Evolutionary conservation across 2,113 vertebrate genomes (phyloP).

Genomic region (Phrynosoma blainvillii): DNA sequence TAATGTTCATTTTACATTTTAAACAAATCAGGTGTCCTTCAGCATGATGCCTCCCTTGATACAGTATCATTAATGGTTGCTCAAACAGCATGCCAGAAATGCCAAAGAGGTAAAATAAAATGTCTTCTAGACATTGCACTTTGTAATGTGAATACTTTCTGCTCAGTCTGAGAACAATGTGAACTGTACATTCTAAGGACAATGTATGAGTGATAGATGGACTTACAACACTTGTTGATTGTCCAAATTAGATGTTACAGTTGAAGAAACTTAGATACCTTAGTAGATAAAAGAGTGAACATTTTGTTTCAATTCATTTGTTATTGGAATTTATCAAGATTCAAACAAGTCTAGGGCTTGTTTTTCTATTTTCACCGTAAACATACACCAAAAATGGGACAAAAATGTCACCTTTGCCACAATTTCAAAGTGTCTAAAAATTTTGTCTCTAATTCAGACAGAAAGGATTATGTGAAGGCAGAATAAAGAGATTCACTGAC

Average conservation of each 20-base stretch:
- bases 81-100: conserved; percentile 49
- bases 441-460: too few relatives aligned
- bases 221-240: conserved; percentile 12
- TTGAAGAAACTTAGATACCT: not conserved
- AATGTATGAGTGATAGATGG: not conserved
- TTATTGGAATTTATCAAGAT: too few relatives aligned
- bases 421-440: too few relatives aligned
- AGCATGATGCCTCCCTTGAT: conserved; percentile 44
- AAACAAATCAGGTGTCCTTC: conserved; percentile 58
- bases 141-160: conserved; percentile 3
- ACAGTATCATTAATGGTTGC: conserved; percentile 48
- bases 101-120: conserved; percentile 56
- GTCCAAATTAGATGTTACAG: not conserved
- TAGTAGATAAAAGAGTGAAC: not conserved
- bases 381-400: too few relatives aligned
- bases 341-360: too few relatives aligned
- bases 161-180: not conserved
- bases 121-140: conserved; percentile 24
- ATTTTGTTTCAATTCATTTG: not conserved
- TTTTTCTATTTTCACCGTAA: too few relatives aligned
- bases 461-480: too few relatives aligned
- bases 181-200: not conserved
- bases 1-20: conserved; percentile 63
- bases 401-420: too few relatives aligned
- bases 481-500: too few relatives aligned